phyloP scores from a whole-genome alignment of 64 coral and sea anemone genomes.

The Stichodactyla helianthus region DNA sequence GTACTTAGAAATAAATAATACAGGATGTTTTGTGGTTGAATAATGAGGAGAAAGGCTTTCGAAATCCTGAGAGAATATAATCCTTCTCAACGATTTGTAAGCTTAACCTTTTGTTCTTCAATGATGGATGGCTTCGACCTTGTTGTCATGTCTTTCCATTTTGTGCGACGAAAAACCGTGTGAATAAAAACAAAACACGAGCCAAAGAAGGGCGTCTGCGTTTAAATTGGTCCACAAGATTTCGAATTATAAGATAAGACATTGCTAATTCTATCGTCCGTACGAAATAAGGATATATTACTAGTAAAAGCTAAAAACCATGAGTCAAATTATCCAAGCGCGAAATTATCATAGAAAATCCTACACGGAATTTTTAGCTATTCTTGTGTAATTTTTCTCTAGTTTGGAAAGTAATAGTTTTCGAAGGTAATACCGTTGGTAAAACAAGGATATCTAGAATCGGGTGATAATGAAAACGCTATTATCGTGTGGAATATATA shows the following conservation, averaged over 20 bases:
- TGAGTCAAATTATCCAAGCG: background rate
- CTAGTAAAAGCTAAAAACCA: background rate
- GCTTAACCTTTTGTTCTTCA: background rate
- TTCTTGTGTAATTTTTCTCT: background rate
- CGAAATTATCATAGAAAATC: background rate
- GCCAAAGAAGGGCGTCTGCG: background rate
- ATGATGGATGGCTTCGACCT: background rate
- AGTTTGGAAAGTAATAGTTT: background rate
- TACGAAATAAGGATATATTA: background rate
- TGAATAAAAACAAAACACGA: background rate
- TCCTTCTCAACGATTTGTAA: background rate
- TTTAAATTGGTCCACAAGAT: background rate
- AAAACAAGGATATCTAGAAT: slow-evolving; percentile 9
- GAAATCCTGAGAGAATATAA: background rate
- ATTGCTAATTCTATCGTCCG: background rate
- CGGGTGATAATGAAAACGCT: background rate
- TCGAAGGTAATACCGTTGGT: background rate
- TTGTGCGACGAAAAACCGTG: background rate
- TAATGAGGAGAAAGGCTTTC: background rate
- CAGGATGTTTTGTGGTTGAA: background rate
- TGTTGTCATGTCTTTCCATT: background rate
- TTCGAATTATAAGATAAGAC: background rate
- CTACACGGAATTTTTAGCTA: background rate
- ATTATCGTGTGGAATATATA: background rate
- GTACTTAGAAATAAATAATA: background rate